Evolutionary conservation across 2,888 invertebrate genomes (phyloP).

Genomic region (Calliphora vomitoria): DNA sequence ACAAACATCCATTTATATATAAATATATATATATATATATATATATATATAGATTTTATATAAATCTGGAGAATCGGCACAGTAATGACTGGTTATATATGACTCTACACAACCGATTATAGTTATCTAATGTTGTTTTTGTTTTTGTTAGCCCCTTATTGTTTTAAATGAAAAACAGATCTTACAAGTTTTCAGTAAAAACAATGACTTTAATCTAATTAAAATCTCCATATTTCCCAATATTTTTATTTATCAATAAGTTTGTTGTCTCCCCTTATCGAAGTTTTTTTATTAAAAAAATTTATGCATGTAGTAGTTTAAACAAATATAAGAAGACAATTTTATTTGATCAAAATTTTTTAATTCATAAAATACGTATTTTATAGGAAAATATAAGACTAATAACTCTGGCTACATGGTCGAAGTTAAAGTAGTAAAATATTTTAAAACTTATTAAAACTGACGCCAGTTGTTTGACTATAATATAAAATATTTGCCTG

Average conservation of each 20-base stretch:
- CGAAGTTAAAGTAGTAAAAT: constrained; percentile 21
- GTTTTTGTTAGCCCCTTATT: too few relatives aligned
- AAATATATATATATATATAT: too few relatives aligned
- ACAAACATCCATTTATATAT: too few relatives aligned
- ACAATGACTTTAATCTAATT: not conserved
- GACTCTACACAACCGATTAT: too few relatives aligned
- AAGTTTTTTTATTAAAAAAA: too few relatives aligned
- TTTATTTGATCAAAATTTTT: not conserved
- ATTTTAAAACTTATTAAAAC: constrained; percentile 60
- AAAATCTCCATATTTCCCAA: not conserved
- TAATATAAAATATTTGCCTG: constrained; percentile 39
- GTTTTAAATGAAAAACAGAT: too few relatives aligned
- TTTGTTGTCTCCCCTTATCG: not conserved
- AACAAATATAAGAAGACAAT: not conserved
- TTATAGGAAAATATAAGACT: constrained; percentile 7
- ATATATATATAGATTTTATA: too few relatives aligned
- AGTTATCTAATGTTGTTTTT: too few relatives aligned
- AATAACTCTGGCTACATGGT: not conserved
- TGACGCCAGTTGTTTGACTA: constrained; percentile 69
- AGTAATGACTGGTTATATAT: too few relatives aligned
- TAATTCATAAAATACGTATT: constrained; percentile 4
- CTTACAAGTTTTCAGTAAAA: too few relatives aligned
- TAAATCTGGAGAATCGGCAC: too few relatives aligned
- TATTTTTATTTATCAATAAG: not conserved
- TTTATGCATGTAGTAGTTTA: too few relatives aligned